Evolutionary conservation across 1,140 invertebrate genomes (phyloP).

Genomic region (Ptiloglossa arizonensis): DNA sequence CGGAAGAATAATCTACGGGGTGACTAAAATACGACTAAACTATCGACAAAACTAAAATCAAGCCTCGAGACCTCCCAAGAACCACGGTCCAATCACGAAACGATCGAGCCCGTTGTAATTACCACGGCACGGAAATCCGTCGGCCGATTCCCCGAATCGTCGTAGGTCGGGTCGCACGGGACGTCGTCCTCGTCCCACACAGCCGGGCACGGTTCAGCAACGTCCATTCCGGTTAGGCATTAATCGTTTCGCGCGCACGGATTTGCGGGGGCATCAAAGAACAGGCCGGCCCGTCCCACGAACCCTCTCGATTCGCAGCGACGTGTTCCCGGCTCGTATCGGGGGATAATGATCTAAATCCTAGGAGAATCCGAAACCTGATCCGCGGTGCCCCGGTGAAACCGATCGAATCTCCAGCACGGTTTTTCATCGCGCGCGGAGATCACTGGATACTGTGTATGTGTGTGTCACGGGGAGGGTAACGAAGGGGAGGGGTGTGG

Average conservation of each 20-base stretch:
- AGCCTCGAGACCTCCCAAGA: too few species aligned
- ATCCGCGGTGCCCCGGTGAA: conserved; percentile 41
- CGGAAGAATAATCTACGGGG: too few species aligned
- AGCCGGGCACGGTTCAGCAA: neutral
- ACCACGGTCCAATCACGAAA: conserved; percentile 3
- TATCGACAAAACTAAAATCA: too few species aligned
- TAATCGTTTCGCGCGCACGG: conserved; percentile 63
- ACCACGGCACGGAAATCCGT: conserved; percentile 34
- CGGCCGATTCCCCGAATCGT: conserved; percentile 1
- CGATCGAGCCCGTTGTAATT: conserved; percentile 25
- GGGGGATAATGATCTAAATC: conserved; percentile 65
- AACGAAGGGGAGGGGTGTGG: neutral
- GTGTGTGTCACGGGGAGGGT: too few species aligned
- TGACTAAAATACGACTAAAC: too few species aligned
- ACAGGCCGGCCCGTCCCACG: conserved; percentile 31
- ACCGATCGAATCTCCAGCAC: conserved; percentile 27
- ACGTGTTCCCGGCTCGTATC: conserved; percentile 63
- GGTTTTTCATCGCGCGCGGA: conserved; percentile 21
- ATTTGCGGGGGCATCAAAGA: conserved; percentile 64
- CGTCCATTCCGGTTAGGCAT: conserved; percentile 27
- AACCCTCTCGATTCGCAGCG: conserved; percentile 50
- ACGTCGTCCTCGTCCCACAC: neutral
- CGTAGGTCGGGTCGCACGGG: neutral
- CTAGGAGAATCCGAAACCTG: conserved; percentile 62
- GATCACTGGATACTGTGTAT: too few species aligned